A percentile compares a stretch with the other conserved stretches of the same genome.
phyloP scores from a whole-genome alignment of 2,888 invertebrate species.

The Drosophila algonquin region DNA sequence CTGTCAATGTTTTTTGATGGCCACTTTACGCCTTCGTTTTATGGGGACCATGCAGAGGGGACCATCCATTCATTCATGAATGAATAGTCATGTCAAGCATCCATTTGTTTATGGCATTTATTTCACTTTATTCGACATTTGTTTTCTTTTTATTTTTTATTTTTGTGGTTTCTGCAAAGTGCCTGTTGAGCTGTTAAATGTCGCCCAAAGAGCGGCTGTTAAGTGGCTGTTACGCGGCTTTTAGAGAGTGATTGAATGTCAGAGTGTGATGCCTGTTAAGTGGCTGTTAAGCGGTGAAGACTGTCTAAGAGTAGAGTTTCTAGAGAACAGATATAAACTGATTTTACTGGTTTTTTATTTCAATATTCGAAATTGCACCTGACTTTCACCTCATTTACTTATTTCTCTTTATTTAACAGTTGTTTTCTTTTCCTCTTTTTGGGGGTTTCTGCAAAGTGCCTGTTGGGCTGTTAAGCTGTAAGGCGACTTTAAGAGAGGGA shows the following conservation, averaged over 20 bases:
- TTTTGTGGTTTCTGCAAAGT: slow-evolving; percentile 13
- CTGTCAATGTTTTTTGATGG: slow-evolving; percentile 66
- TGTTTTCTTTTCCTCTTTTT: no score
- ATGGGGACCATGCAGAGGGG: slow-evolving; percentile 35
- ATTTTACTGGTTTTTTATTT: no score
- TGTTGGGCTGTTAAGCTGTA: not conserved
- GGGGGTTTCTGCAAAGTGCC: no score
- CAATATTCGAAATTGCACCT: no score
- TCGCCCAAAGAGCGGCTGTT: not conserved
- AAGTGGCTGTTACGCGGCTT: slow-evolving; percentile 10
- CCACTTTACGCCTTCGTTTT: slow-evolving; percentile 59
- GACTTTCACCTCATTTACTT: no score
- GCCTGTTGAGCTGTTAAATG: no score
- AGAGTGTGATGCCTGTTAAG: slow-evolving; percentile 27
- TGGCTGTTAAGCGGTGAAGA: slow-evolving; percentile 34
- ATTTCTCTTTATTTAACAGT: no score
- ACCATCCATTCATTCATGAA: not conserved
- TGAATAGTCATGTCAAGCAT: slow-evolving; percentile 40
- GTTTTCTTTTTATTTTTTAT: not conserved
- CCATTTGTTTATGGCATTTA: slow-evolving; percentile 45
- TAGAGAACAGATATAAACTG: no score
- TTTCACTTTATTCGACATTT: not conserved
- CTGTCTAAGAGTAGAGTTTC: no score
- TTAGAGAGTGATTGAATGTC: not conserved
- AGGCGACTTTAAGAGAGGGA: not conserved